phyloP scores from a whole-genome alignment of 2,888 invertebrate species.

The Hemicrepidius hirtus region DNA sequence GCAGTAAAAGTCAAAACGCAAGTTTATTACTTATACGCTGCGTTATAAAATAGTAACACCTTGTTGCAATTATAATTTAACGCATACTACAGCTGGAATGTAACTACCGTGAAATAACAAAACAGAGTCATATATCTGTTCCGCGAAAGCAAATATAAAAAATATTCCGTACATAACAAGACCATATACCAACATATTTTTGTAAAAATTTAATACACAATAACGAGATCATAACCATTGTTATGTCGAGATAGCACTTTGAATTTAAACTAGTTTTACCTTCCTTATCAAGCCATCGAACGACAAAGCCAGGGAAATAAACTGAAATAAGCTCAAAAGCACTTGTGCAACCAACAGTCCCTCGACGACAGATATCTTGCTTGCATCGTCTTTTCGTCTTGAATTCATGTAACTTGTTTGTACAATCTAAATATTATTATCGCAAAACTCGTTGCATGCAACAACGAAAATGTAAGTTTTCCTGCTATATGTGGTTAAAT shows the following conservation, averaged over 20 bases:
- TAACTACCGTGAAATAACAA: not conserved
- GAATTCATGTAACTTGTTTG: conserved; percentile 3
- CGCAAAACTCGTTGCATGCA: not conserved
- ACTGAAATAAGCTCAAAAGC: conserved; percentile 39
- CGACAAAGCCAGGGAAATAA: conserved; percentile 37
- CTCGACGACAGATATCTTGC: conserved; percentile 25
- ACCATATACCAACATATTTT: conserved; percentile 39
- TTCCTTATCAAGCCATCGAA: conserved; percentile 44
- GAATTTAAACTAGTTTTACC: conserved; percentile 55
- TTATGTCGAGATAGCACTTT: conserved; percentile 55
- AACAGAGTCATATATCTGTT: conserved; percentile 3
- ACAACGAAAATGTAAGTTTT: not conserved
- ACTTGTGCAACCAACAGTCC: conserved; percentile 15
- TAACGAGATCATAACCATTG: conserved; percentile 53
- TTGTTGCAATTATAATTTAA: conserved; percentile 23
- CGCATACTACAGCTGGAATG: not conserved
- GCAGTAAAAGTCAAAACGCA: conserved; percentile 1
- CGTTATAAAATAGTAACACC: not conserved
- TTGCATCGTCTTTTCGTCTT: conserved; percentile 21
- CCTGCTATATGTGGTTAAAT: not conserved
- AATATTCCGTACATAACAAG: conserved; percentile 28
- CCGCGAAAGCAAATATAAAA: conserved; percentile 1
- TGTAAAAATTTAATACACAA: conserved; percentile 39
- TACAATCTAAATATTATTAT: conserved; percentile 1
- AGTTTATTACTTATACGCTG: not conserved